Evolutionary conservation across 1,140 invertebrate genomes (phyloP).

Genomic region (Cryptotermes secundus): DNA sequence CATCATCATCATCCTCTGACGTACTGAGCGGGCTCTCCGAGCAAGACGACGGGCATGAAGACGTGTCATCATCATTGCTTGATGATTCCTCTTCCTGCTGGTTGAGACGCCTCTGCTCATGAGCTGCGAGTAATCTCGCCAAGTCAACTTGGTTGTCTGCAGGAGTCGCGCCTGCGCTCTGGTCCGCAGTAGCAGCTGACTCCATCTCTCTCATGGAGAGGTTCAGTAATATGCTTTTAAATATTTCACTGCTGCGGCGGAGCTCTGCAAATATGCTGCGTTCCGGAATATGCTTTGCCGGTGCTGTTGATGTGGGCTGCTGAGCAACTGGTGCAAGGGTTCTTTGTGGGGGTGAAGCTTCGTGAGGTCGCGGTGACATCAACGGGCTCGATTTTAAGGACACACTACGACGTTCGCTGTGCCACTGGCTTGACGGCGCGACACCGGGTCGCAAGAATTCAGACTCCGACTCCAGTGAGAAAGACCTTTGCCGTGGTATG

Average conservation of each 20-base stretch:
- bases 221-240: conserved; percentile 49
- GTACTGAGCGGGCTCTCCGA: conserved; percentile 37
- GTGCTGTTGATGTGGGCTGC: not conserved
- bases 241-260: conserved; percentile 49
- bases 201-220: conserved; percentile 45
- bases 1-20: conserved; percentile 33
- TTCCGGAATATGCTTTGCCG: conserved; percentile 34
- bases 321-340: conserved; percentile 32
- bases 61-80: conserved; percentile 34
- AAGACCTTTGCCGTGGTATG: conserved; percentile 47
- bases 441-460: conserved; percentile 39
- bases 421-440: conserved; percentile 22
- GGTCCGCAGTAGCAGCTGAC: not conserved
- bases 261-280: conserved; percentile 48
- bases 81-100: conserved; percentile 35
- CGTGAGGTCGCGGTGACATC: conserved; percentile 27
- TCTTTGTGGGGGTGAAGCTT: conserved; percentile 35
- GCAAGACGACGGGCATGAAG: conserved; percentile 36
- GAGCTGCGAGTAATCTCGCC: conserved; percentile 46
- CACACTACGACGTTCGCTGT: conserved; percentile 44
- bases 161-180: conserved; percentile 23
- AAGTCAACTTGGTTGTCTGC: conserved; percentile 43
- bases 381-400: conserved; percentile 45
- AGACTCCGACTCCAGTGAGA: conserved; percentile 48
- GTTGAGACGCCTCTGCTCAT: conserved; percentile 44